phyloP scores from a whole-genome alignment of 2,113 vertebrate species.

The Gopherus flavomarginatus region DNA sequence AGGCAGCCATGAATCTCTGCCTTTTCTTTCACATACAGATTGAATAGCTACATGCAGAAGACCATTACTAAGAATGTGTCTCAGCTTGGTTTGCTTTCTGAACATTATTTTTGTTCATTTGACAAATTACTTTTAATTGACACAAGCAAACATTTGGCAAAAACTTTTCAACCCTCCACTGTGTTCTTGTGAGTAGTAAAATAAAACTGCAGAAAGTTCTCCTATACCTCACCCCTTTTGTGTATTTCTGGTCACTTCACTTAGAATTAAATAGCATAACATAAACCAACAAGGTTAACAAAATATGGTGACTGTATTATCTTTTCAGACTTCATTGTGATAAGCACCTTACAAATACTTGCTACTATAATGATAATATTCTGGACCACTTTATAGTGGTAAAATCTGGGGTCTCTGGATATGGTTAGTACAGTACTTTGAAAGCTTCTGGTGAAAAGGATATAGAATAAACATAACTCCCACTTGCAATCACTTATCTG shows the following conservation, averaged over 20 bases:
- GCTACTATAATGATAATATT: neutral
- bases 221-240: neutral
- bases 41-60: neutral
- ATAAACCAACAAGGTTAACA: neutral
- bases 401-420: neutral
- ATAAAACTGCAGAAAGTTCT: neutral
- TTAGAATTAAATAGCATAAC: neutral
- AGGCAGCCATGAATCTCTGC: neutral
- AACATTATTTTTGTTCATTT: neutral
- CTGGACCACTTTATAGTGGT: neutral
- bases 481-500: too few species aligned
- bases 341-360: neutral
- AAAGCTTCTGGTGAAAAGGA: too few species aligned
- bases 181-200: neutral
- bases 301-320: neutral
- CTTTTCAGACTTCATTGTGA: neutral
- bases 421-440: too few species aligned
- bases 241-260: neutral
- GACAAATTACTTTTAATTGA: neutral
- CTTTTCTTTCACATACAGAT: neutral
- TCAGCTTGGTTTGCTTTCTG: neutral
- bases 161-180: neutral
- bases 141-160: neutral
- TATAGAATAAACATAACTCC: too few species aligned
- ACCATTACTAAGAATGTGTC: neutral